Conservation (phyloP, 2,113 vertebrate genomes). For the Microcebus ravelobensis region DNA sequence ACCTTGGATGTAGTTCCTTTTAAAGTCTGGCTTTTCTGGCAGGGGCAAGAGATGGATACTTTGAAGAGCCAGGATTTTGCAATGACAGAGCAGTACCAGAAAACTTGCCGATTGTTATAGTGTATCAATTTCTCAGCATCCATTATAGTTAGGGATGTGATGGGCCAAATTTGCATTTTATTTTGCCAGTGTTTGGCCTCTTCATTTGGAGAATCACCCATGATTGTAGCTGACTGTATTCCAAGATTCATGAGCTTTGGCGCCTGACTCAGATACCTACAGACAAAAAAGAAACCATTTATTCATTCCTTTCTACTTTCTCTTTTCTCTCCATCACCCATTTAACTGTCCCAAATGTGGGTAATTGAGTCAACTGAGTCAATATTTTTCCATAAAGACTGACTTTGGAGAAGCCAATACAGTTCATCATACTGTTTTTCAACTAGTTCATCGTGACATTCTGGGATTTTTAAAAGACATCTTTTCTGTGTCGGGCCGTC, state of each 20-base stretch:
- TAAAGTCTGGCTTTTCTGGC: constrained; percentile 51
- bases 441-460: constrained; percentile 45
- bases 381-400: neutral
- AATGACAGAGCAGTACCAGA: constrained; percentile 32
- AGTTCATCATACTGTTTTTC: neutral
- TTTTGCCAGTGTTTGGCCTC: constrained; percentile 15
- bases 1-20: constrained; percentile 57
- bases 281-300: neutral
- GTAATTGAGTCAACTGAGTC: neutral
- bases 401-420: neutral
- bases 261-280: neutral
- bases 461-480: neutral
- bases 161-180: neutral
- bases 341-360: neutral
- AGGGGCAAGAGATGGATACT: neutral
- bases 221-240: neutral
- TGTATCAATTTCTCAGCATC: neutral
- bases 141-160: neutral
- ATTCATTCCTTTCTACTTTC: neutral
- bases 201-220: constrained; percentile 21
- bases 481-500: constrained; percentile 43
- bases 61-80: constrained; percentile 31
- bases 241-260: neutral
- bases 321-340: neutral
- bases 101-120: neutral